Conservation (phyloP, 2,113 vertebrate species). For the Tragelaphus imberbis region DNA sequence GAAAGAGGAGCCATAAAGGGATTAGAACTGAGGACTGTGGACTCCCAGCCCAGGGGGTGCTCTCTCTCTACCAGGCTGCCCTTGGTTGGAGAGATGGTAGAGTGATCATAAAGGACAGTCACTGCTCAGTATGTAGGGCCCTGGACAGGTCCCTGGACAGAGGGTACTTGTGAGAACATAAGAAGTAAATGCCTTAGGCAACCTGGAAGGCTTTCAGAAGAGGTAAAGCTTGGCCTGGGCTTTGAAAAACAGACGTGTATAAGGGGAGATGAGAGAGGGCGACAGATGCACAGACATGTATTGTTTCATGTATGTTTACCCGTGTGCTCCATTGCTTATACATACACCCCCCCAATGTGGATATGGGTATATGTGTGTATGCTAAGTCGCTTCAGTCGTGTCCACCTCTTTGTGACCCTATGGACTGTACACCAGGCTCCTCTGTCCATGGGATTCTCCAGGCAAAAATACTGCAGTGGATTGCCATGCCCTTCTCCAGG, state of each 20-base stretch:
- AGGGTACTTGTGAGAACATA: background rate
- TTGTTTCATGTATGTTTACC: background rate
- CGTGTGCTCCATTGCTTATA: background rate
- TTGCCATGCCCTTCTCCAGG: background rate
- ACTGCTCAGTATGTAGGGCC: background rate
- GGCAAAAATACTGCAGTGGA: background rate
- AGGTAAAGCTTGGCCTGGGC: background rate
- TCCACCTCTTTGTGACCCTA: background rate
- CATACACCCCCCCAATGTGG: background rate
- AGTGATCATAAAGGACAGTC: background rate
- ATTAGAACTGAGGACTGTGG: constrained; percentile 10
- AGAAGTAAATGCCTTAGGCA: background rate
- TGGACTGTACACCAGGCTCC: background rate
- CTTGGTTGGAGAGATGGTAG: background rate
- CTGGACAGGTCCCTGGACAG: background rate
- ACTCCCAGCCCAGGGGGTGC: background rate
- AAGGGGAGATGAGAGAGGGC: background rate
- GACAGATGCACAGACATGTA: background rate
- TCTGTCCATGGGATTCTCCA: background rate
- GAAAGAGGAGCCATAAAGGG: background rate
- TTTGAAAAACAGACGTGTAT: background rate
- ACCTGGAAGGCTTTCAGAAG: constrained; percentile 1
- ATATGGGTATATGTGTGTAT: background rate
- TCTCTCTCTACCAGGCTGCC: background rate
- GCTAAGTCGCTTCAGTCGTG: background rate